Base-by-base conservation (phyloP, 1,140 invertebrate species). In the Zaprionus vittiger region DNA sequence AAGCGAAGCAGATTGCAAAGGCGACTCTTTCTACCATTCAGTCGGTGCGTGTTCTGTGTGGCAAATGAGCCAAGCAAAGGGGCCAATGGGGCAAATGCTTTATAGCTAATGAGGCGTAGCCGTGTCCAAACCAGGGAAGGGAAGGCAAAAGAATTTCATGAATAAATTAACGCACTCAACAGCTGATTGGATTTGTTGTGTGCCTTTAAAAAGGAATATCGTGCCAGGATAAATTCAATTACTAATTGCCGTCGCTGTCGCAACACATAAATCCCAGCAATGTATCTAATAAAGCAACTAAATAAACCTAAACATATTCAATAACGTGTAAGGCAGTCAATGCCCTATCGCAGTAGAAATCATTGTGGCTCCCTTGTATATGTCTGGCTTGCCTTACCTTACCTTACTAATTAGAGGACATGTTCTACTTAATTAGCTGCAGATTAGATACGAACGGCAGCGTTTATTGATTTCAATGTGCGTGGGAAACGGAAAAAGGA, bases 111-210 rank as follows among this genome's bases (percentile, higher is more conserved):
- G 68, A 54, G 54, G 54, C 60, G 17, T 57, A 60, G 26, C 38
- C 66, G 47, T 55, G 22, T 71, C 38, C 5, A 17, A 14, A 37
- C 55, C 55, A 11, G 31, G 9, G 9, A 4, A 34, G 31, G 31
- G 22, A 38, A 47, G 54, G 55, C 12, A 55, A 60, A 54, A 54
- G 60, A 81, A 81, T 72, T 81, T 80, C 78, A 87, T 89, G 84
- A 89, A 87, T 87, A 87, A 87, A 87, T 84, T 87, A 89, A 81
- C 81, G 57, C 78, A 72, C 63, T 84, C 81, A 80, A 80, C 84
- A 81, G 84, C 75, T 81, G 84, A 89, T 87, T 87, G 74, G 83
- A 81, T 87, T 83, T 70, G 67, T 24, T 47, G 41, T 47, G 41
- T 47, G 9, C 71, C 79, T 81, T 87, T 72, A 81, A 84, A 66